phyloP scores from a whole-genome alignment of 2,797 vertebrate genomes.

The Mycteria americana region DNA sequence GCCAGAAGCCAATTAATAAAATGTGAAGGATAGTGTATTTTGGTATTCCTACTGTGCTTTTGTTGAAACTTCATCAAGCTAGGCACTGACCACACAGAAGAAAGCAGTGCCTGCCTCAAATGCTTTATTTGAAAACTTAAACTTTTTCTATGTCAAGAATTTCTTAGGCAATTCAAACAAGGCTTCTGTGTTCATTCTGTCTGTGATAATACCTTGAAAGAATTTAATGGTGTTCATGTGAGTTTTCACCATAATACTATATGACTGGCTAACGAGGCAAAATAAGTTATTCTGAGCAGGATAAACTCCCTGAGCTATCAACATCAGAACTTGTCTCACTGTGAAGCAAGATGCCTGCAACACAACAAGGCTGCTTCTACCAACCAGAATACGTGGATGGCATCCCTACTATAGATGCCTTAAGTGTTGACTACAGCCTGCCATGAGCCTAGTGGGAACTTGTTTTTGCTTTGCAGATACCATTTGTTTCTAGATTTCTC shows the following conservation, averaged over 20 bases:
- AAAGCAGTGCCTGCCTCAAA: background rate
- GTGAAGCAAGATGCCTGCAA: background rate
- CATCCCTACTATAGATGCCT: accelerated
- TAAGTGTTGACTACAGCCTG: background rate
- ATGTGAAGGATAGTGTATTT: background rate
- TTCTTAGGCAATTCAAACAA: conserved; percentile 14
- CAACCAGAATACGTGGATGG: accelerated
- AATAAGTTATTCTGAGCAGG: background rate
- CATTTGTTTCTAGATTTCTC: background rate
- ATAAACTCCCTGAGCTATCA: background rate
- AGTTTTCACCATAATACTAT: background rate
- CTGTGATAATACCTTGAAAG: conserved; percentile 26
- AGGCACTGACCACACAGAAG: background rate
- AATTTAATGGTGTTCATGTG: conserved; percentile 8
- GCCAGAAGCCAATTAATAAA: background rate
- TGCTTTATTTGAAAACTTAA: background rate
- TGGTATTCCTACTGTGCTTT: background rate
- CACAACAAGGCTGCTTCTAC: background rate
- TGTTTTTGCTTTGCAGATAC: background rate
- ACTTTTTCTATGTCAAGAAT: conserved; percentile 3
- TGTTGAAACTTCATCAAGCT: background rate
- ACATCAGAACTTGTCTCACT: background rate
- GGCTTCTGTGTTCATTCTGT: conserved; percentile 20
- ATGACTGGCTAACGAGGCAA: background rate
- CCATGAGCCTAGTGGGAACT: background rate